Evolutionary conservation across 2,888 invertebrate species (phyloP), one percentile per base, ranked within the genome.

Genomic region (Oegoconia quadripuncta): DNA sequence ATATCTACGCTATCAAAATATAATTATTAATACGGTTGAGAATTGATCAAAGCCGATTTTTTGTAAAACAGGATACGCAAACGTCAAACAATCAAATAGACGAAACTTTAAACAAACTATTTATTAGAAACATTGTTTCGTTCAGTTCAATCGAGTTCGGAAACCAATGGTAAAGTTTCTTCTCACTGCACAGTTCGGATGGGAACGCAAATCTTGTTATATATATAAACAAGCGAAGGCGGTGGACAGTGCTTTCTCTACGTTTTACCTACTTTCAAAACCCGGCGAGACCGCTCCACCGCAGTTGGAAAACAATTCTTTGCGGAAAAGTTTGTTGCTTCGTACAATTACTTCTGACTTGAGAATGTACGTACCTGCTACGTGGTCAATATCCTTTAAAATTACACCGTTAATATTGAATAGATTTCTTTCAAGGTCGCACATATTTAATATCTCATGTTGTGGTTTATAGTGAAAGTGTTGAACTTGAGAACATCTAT

Each of bases 141-240:
- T 29, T 15, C 13, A 29, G 2, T 15, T 4, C 14, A 14, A 15
- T 15, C 11, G 12, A 11, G 17, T 16, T 27, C 35, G 35, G 17
- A 18, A 29, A 20, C 36, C 20, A 23, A 39, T 25, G 29, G 33
- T 41, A 28, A 16, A 26, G 26, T 16, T 2, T 32, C 13, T 12
- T 22, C 20, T 25, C 9, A 17, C 34, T 4, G 16, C 30, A 29
- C 18, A 8, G n/a, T n/a, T n/a, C n/a, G 27, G 27, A 36, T 27
- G n/a, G 27, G 12, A 27, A 37, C 27, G 34, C 39, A 46, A 46
- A 42, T 40, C 46, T 41, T 36, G 41, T 41, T 44, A 34, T 17
- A 35, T 32, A 41, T 36, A 43, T 46, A 48, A 51, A 46, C 43
- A 51, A 51, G 40, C 37, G 34, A 39, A 29, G 28, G 30, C 31